Evolutionary conservation across 2,797 vertebrate genomes (phyloP).

Genomic region (Mormyrops attenuatus): DNA sequence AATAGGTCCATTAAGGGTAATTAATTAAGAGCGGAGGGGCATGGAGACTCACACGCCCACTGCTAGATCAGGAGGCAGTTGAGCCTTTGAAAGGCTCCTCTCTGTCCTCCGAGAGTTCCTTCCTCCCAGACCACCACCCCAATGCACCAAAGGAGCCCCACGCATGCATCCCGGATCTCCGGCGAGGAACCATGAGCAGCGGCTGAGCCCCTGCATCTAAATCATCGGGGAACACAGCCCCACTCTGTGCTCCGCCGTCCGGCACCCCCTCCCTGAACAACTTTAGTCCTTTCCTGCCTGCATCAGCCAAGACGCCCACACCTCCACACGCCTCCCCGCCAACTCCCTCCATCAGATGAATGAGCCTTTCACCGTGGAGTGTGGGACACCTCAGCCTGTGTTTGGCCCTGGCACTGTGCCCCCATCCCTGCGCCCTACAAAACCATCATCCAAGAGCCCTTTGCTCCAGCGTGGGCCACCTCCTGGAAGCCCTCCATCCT

Average conservation of each 20-base stretch:
- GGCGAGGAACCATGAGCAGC: neutral
- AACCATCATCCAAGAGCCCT: neutral
- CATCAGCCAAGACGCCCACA: neutral
- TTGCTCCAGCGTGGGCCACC: neutral
- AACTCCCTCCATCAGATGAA: constrained; percentile 13
- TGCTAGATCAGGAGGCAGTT: neutral
- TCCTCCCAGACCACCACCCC: neutral
- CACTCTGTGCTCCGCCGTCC: neutral
- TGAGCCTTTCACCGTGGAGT: constrained; percentile 17
- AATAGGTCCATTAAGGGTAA: neutral
- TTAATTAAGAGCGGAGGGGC: neutral
- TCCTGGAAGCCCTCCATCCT: neutral
- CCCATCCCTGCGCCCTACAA: neutral
- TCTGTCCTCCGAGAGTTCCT: neutral
- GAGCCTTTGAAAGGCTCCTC: neutral
- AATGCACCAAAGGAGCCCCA: constrained; percentile 2
- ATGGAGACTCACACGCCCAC: neutral
- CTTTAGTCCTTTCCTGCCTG: neutral
- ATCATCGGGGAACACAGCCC: neutral
- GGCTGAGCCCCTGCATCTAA: neutral
- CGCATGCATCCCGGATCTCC: neutral
- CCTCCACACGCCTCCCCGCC: neutral
- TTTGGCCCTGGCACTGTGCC: neutral
- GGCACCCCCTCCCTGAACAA: neutral
- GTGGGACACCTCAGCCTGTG: neutral